Percentiles rank a stretch among this genome's conserved stretches.
Conservation (phyloP, 2,888 invertebrate species). For the Malthinus flaveolus region DNA sequence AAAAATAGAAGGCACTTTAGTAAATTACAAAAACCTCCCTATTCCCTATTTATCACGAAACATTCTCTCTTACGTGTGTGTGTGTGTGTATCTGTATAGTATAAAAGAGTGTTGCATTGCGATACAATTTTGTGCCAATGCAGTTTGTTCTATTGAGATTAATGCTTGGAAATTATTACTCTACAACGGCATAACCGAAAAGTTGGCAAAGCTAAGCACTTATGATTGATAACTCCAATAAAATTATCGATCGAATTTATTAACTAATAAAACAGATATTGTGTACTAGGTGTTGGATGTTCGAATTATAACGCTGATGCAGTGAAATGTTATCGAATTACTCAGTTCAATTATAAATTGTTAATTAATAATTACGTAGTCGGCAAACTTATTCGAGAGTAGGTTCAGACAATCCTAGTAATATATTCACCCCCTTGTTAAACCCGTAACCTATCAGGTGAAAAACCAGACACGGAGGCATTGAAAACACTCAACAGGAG, state of each 20-base stretch:
- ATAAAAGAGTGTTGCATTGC: constrained; percentile 10
- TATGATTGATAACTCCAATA: constrained; percentile 17
- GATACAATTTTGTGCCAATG: constrained; percentile 15
- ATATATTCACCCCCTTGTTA: too few relatives aligned
- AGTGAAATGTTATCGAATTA: too few relatives aligned
- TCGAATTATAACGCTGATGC: too few relatives aligned
- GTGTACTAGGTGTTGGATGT: too few relatives aligned
- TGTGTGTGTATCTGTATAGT: background rate
- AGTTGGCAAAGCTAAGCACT: constrained; percentile 19
- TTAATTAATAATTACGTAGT: too few relatives aligned
- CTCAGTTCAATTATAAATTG: too few relatives aligned
- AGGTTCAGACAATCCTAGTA: too few relatives aligned
- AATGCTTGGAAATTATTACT: constrained; percentile 12
- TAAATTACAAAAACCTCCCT: constrained; percentile 7
- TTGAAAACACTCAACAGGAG: too few relatives aligned
- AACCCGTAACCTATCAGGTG: too few relatives aligned
- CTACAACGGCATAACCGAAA: constrained; percentile 5
- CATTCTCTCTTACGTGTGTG: background rate
- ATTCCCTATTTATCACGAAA: constrained; percentile 11
- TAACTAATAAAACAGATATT: background rate
- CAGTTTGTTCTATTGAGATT: constrained; percentile 16
- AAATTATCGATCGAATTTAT: constrained; percentile 1
- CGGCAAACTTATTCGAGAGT: too few relatives aligned
- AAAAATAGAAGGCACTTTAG: constrained; percentile 6
- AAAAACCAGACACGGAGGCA: too few relatives aligned